phyloP scores from a whole-genome alignment of 1,140 invertebrate species.

The Cecropterus lyciades region DNA sequence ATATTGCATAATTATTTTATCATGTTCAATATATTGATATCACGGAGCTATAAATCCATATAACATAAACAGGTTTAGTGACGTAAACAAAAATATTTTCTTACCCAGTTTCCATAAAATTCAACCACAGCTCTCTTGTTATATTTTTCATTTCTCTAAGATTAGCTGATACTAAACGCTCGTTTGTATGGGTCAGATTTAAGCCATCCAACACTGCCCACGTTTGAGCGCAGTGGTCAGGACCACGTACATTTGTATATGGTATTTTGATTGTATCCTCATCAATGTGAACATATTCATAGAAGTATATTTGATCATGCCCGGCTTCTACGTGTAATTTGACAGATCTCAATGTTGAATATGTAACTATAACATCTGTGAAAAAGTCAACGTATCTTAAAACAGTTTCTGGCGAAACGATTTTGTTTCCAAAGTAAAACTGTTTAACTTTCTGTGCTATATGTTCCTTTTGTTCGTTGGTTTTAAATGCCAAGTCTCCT shows the following conservation, averaged over 20 bases:
- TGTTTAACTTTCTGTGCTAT: conserved; percentile 46
- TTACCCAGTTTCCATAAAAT: conserved; percentile 46
- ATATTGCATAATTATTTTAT: no score
- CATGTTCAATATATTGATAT: no score
- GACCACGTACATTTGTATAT: conserved; percentile 45
- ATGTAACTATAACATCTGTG: conserved; percentile 56
- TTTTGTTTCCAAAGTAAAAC: conserved; percentile 51
- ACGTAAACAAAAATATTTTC: not conserved
- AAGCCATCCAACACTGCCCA: conserved; percentile 42
- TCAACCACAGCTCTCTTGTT: conserved; percentile 42
- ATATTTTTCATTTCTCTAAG: conserved; percentile 37
- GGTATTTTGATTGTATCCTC: conserved; percentile 43
- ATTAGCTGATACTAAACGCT: conserved; percentile 20
- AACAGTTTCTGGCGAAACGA: conserved; percentile 47
- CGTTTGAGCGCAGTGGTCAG: conserved; percentile 53
- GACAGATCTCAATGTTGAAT: conserved; percentile 47
- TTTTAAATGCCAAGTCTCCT: conserved; percentile 49
- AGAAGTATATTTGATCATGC: conserved; percentile 56
- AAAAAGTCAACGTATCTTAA: conserved; percentile 57
- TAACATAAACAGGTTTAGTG: no score
- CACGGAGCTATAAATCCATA: no score
- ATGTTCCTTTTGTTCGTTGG: conserved; percentile 38
- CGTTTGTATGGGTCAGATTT: conserved; percentile 28
- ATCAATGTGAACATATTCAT: conserved; percentile 57
- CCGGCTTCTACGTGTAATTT: conserved; percentile 49